Base-by-base conservation (phyloP, 1,140 invertebrate species). In the Drosophila equinoxialis region DNA sequence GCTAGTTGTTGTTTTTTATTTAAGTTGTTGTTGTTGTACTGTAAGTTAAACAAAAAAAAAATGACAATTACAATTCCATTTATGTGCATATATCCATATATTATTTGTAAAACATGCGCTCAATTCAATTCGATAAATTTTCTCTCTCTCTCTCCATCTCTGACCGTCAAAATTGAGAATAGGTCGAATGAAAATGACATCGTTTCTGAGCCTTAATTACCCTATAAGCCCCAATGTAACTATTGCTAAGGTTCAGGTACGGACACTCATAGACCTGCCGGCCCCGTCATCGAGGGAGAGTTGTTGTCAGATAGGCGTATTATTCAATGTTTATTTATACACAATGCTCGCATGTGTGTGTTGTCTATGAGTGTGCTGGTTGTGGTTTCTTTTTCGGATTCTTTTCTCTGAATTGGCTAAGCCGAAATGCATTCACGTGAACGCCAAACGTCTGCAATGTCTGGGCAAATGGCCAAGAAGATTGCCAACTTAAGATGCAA, bases 321-420 rank as follows among this genome's bases (percentile, higher is more conserved):
- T 77, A 78, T 72, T 78, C 82, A 77, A 60, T 71, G 70, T 87
- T 89, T 87, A 87, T 87, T 87, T 87, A 87, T 87, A 87, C 79
- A 87, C 84, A 87, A 79, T 64, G 63, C 75, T 67, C 66, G 66
- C 65, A 65, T 66, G 30, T 30, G 6, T 30, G 66, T 59, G 35
- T 65, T 55, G 26, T 62, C 62, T 62, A 35, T 63, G 51, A 59
- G 65, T 59, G 37, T 42, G 33, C 14, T 71, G 60, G 13, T 14
- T 48, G 17, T 68, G 76, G 61, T 5, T 23, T 51, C 11, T 10
- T 23, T 11, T 51, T 51, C 17, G 17, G 45, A 4, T 37, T 11
- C 35, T 37, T 37, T 37, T 11, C 45, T 48, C 8, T 23, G 62
- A 78, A 72, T 72, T 81, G 73, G 75, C 41, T 58, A 45, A 54